Base-by-base conservation (phyloP, 2,113 vertebrate species). In the Syngnathus typhle region DNA sequence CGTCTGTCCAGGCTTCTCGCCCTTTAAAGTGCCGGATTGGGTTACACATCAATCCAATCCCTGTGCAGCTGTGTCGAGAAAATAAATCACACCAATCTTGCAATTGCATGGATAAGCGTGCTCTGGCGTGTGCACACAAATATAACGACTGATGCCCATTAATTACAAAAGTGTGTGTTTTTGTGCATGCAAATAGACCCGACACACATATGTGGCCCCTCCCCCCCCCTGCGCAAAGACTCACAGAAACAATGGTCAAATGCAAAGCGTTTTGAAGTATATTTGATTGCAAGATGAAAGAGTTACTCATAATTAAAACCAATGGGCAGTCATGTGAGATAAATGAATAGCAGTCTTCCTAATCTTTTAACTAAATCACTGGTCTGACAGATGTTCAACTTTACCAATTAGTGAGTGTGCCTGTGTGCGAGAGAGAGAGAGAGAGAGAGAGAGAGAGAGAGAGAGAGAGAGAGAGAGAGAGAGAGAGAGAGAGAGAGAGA, bases 11-110 rank as follows among this genome's bases (percentile, higher is more conserved):
- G 95, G 93, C 94, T 93, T 90, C 93, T 91, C 88, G 91, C 93
- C 93, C 92, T 97, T 98, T 98, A 96, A 96, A 96, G 93, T 95
- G 93, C 90, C 88, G 91, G 92, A 92, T 97, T 94, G 94, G 94
- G 95, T 96, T 96, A 93, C 84, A 92, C 94, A 94, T 94, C 94
- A 95, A 96, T 96, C 93, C 94, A 91, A 93, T 93, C 91, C 93
- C 91, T 92, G 89, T 95, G 91, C 96, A 97, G 95, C 94, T 98
- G 95, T 94, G 94, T 90, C 89, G 91, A 91, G 92, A 92, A 92
- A 95, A 94, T 38, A 74, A 81, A 56, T 67, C 75, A 47, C 62
- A 62, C 82, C 91, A 87, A 89, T 64, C 63, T 69, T 67, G 52
- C 69, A 88, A 90, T 91, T 91, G 87, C 91, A 90, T 88, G 90